Base-by-base conservation (phyloP, 2,888 invertebrate species). In the Epistrophe grossulariae region DNA sequence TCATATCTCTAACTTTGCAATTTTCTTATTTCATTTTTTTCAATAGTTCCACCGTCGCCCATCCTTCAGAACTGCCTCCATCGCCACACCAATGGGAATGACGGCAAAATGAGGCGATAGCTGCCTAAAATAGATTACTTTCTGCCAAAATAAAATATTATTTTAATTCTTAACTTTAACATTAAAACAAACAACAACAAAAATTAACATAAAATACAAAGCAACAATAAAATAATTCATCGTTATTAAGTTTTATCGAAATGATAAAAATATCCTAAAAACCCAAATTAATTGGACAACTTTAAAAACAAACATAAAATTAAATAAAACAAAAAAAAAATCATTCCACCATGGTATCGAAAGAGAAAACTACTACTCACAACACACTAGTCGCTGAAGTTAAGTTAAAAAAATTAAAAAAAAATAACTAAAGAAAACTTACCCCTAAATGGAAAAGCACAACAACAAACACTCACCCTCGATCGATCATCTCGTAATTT, bases 71-170 rank as follows among this genome's bases (percentile, higher is more conserved):
- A 94, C 94, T 99, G 94, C 99, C 99, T 92, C 99, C 99, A 55
- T 99, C 99, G 91, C 99, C 99, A 90, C 98, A 99, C 94, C 97
- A 98, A 93, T 99, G 99, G 99, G 97, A 98, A 95, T 98, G 96
- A 97, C 95, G 94, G 93, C 94, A 94, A 93, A 93, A 93, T 91
- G 92, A 93, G 93, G 93, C 93, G 90, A 92, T 93, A 90, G 93
- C 93, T 90, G 93, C 93, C 93, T 93, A 93, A 93, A 92, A 91
- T 89, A 89, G 77, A 72, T 84, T 80, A 84, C 76, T 80, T 84
- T 88, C 80, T 84, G 84, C 88, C 88, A 88, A 88, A 88, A 84
- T 80, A 19, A 89, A 85, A 89, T 73, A 83, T 88, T 90, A 91
- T 89, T 85, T 88, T 83, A 88, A 89, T 85, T 82, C 84, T 80